phyloP scores from a whole-genome alignment of 2,888 invertebrate species.

The Ichneumoninae sp. region DNA sequence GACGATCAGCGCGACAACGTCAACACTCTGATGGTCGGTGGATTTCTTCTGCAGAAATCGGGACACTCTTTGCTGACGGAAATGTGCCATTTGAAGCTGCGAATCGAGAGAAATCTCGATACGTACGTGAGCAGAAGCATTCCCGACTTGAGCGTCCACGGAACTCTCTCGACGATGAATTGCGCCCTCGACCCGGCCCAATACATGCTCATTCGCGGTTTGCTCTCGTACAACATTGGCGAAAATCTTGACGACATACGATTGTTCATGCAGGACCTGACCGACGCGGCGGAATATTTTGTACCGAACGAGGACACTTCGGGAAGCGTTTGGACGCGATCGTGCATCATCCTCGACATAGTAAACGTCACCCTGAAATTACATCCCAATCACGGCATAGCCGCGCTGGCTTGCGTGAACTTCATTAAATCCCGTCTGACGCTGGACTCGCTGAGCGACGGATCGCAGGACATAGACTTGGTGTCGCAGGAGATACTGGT shows the following conservation, averaged over 20 bases:
- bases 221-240: conserved; percentile 95
- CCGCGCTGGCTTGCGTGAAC: conserved; percentile 93
- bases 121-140: conserved; percentile 84
- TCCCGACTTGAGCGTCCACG: conserved; percentile 94
- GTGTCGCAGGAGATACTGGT: conserved; percentile 96
- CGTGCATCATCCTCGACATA: conserved; percentile 93
- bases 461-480: conserved; percentile 95
- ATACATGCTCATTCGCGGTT: conserved; percentile 94
- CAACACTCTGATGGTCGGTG: conserved; percentile 84
- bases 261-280: conserved; percentile 76
- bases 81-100: conserved; percentile 92
- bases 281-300: conserved; percentile 72
- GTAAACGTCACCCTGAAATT: conserved; percentile 93
- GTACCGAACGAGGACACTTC: conserved; percentile 61
- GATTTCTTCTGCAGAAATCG: conserved; percentile 85
- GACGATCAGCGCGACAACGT: conserved; percentile 69
- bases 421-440: conserved; percentile 95
- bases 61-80: conserved; percentile 92
- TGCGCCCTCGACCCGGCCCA: conserved; percentile 93
- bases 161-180: conserved; percentile 93
- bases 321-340: conserved; percentile 89
- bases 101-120: conserved; percentile 93
- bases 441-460: conserved; percentile 94
- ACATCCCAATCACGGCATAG: conserved; percentile 86
- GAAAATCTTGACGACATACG: conserved; percentile 91